These are phyloP conservation scores for Callorhinus ursinus DNA, from an alignment of 2,113 vertebrate species.

Conservation along the genomic window DNA sequence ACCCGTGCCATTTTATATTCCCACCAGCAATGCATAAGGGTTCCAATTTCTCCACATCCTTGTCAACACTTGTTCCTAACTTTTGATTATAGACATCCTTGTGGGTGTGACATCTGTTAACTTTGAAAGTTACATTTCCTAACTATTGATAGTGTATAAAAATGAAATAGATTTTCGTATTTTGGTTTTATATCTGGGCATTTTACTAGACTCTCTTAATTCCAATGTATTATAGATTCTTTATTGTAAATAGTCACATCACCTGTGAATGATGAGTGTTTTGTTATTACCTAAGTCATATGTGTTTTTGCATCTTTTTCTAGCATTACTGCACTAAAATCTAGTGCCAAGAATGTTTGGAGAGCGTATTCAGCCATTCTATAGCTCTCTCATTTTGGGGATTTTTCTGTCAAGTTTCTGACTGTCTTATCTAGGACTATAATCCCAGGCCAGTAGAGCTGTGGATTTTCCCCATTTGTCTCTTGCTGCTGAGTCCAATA, in stretches of 20 bases:
- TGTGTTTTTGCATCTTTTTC: not conserved
- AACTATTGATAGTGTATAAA: not conserved
- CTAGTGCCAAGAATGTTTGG: not conserved
- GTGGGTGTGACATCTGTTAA: not conserved
- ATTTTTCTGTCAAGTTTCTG: not conserved
- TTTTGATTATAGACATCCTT: not conserved
- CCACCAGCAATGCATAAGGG: not conserved
- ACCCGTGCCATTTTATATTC: not conserved
- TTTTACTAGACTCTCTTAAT: not conserved
- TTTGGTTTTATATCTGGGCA: not conserved
- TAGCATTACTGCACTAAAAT: not conserved
- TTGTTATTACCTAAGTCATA: not conserved
- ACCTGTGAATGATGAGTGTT: not conserved
- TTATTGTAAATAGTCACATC: not conserved
- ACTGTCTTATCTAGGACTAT: not conserved
- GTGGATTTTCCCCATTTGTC: not conserved
- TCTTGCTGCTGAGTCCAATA: not conserved
- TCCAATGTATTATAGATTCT: not conserved
- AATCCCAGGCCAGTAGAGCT: not conserved
- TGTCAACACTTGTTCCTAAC: not conserved
- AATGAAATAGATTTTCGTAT: not conserved
- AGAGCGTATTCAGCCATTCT: not conserved
- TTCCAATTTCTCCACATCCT: not conserved
- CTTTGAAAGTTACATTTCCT: not conserved
- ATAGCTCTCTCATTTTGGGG: not conserved